Evolutionary conservation across 2,888 invertebrate species (phyloP), one percentile per base, ranked within the genome.

Genomic region (Andrena bucephala): DNA sequence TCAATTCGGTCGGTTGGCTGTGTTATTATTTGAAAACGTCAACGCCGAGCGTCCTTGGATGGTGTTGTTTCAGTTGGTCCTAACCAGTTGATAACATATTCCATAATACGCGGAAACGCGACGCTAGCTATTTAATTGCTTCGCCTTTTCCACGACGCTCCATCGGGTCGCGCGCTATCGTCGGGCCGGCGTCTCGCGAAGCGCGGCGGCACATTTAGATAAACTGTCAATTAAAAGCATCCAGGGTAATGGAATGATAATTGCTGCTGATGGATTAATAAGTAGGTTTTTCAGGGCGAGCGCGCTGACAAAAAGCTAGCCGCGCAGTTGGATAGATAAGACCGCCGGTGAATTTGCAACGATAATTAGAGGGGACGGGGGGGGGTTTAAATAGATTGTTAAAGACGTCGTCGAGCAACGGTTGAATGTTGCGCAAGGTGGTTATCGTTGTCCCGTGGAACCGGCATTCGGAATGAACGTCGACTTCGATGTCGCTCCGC

Each of bases 191-290:
- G 42, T 72, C 52, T 10, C 50, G 24, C 10, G 29, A 20, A 0
- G 67, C 69, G 8, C 36, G 16, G 16, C 13, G 16, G n/a, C 42
- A 20, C 62, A 50, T 67, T 81, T 71, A 57, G 73, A 77, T 77
- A 77, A 68, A 73, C 33, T 2, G 20, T 48, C 68, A 36, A 73
- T 73, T 68, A 71, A 54, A 42, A 57, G n/a, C 54, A 27, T 10
- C 24, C 20, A 10, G 31, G 20, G 48, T n/a, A 68, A 75, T 31
- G 67, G 57, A 57, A 59, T 27, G 57, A 20, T 68, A 59, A 59
- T 60, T 59, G 20, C 42, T 48, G 59, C 8, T 67, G 63, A 83
- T 81, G 75, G 81, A 83, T 65, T 76, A 76, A 71, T 83, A 71
- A 81, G 72, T 36, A 52, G 65, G 71, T 80, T 80, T 81, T 76